A percentile compares a stretch with the other conserved stretches of the same genome.
These are phyloP conservation scores for Gnathonemus longibarbis DNA, from an alignment of 2,113 vertebrate genomes.

Conservation along the genomic window DNA sequence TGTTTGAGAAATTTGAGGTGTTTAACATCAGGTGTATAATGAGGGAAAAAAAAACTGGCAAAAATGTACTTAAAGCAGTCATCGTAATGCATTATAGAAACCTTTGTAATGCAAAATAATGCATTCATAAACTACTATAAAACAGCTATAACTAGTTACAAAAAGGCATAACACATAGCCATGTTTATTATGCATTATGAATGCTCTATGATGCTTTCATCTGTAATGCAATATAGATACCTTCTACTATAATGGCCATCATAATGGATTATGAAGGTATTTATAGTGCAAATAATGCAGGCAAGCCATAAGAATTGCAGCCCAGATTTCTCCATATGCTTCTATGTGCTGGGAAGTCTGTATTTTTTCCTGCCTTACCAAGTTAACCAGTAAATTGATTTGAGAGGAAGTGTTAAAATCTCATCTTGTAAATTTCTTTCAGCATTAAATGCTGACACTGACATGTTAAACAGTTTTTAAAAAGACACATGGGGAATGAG, in stretches of 20 bases:
- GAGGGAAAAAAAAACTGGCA: too few species aligned
- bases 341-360: neutral
- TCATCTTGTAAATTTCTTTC: neutral
- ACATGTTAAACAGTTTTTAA: neutral
- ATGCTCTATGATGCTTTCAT: too few species aligned
- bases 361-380: neutral
- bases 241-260: too few species aligned
- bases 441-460: neutral
- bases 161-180: too few species aligned
- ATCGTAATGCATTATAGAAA: neutral
- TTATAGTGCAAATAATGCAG: neutral
- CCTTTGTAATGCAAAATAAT: neutral
- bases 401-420: neutral
- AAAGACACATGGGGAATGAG: neutral
- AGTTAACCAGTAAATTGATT: neutral
- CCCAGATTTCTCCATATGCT: neutral
- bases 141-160: too few species aligned
- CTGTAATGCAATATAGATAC: too few species aligned
- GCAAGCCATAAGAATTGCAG: neutral
- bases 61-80: too few species aligned
- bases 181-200: too few species aligned
- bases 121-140: neutral
- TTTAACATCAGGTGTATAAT: neutral
- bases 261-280: too few species aligned
- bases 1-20: neutral